Evolutionary conservation across 2,888 invertebrate genomes (phyloP).

Genomic region (Scaptomyza flava): DNA sequence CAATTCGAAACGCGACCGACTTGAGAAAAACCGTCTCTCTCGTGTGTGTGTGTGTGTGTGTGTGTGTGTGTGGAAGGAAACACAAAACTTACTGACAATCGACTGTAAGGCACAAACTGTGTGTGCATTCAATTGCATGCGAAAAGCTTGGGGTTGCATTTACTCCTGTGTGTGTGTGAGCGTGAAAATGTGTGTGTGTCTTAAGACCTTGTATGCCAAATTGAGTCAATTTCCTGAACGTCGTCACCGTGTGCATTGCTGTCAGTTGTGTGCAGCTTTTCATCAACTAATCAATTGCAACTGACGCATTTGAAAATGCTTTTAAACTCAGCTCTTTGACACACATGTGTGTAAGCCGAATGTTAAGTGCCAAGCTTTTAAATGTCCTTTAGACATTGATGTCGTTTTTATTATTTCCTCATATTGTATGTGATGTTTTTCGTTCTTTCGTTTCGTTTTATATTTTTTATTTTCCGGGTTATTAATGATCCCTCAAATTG

Average conservation of each 20-base stretch:
- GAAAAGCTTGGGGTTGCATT: slow-evolving; percentile 26
- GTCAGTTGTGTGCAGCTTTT: slow-evolving; percentile 41
- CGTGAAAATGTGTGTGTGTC: slow-evolving; percentile 12
- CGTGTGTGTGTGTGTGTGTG: not conserved
- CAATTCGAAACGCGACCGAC: too few species aligned
- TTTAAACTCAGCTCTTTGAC: slow-evolving; percentile 24
- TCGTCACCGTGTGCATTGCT: slow-evolving; percentile 34
- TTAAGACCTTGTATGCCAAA: slow-evolving; percentile 50
- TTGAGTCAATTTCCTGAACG: slow-evolving; percentile 71
- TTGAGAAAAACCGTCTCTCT: too few species aligned
- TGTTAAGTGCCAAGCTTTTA: slow-evolving; percentile 52
- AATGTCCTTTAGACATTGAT: slow-evolving; percentile 66
- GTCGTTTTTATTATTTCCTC: slow-evolving; percentile 69
- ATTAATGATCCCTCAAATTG: slow-evolving; percentile 79
- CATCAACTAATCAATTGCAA: slow-evolving; percentile 54
- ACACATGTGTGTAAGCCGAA: slow-evolving; percentile 16
- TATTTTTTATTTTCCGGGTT: slow-evolving; percentile 30
- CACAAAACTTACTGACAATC: slow-evolving; percentile 48
- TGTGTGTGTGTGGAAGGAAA: not conserved
- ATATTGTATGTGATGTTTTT: slow-evolving; percentile 44
- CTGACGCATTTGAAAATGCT: slow-evolving; percentile 37
- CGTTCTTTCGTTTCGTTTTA: slow-evolving; percentile 2
- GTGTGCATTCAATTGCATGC: slow-evolving; percentile 67
- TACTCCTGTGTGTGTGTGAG: not conserved
- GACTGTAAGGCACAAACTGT: slow-evolving; percentile 61